Evolutionary conservation across 2,113 vertebrate genomes (phyloP).

Genomic region (Herpetotheres cachinnans): DNA sequence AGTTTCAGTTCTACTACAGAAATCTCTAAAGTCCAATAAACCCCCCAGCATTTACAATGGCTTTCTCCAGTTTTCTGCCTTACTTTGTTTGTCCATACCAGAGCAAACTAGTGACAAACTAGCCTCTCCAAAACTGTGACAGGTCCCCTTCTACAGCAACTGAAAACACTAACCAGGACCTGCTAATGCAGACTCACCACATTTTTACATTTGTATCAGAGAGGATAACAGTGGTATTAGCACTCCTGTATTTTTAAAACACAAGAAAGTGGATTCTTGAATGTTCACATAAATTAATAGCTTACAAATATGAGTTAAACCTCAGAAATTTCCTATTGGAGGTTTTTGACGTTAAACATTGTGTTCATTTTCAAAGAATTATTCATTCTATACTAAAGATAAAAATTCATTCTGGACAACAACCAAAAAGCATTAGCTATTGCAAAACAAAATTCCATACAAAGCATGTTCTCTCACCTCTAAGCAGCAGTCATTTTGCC

Average conservation of each 20-base stretch:
- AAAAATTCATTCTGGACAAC: background rate
- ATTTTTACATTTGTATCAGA: background rate
- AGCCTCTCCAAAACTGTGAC: background rate
- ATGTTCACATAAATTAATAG: background rate
- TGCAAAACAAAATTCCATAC: background rate
- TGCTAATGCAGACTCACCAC: background rate
- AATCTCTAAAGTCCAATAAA: background rate
- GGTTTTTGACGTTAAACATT: background rate
- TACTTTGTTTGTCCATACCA: background rate
- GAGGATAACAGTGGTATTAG: background rate
- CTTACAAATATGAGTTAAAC: background rate
- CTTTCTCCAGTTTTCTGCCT: background rate
- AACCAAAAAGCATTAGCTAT: background rate
- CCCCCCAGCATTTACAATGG: background rate
- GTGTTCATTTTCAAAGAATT: background rate
- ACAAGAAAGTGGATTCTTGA: background rate
- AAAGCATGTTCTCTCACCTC: background rate
- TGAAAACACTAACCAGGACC: background rate
- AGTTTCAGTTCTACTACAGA: background rate
- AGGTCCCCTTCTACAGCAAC: background rate
- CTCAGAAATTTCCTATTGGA: background rate
- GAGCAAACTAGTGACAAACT: background rate
- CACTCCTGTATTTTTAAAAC: background rate
- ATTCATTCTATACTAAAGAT: background rate
- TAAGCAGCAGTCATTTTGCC: background rate